Evolutionary conservation across 2,797 vertebrate genomes (phyloP).

Genomic region (Chaenodraco wilsoni): DNA sequence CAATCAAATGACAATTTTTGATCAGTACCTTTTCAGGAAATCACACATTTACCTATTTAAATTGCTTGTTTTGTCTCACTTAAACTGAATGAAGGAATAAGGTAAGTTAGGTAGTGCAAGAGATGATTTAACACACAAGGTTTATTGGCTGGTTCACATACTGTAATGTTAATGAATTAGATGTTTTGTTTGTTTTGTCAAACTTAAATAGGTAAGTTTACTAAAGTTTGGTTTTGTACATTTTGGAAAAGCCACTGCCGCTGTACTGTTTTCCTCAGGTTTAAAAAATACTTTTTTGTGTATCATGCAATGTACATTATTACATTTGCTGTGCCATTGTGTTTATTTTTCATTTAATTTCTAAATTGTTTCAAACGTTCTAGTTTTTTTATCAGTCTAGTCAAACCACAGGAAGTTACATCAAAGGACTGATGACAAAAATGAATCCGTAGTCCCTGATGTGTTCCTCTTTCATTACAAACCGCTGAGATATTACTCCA

Average conservation of each 20-base stretch:
- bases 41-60: background rate
- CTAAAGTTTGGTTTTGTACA: background rate
- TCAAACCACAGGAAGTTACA: conserved; percentile 1
- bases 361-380: background rate
- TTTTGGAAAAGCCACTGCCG: background rate
- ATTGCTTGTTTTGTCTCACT: background rate
- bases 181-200: background rate
- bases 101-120: too few species aligned
- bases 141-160: background rate
- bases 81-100: background rate
- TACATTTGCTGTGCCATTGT: background rate
- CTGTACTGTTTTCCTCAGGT: background rate
- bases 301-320: background rate
- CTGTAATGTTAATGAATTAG: background rate
- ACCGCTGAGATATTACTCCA: conserved; percentile 86
- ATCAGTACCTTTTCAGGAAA: background rate
- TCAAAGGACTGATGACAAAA: conserved; percentile 10
- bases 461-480: conserved; percentile 73
- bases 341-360: background rate
- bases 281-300: background rate
- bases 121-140: background rate
- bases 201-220: background rate
- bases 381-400: conserved; percentile 8
- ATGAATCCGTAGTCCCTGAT: conserved; percentile 26
- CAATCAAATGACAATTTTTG: background rate